phyloP scores from a whole-genome alignment of 2,113 vertebrate genomes.

The Aythya baeri region DNA sequence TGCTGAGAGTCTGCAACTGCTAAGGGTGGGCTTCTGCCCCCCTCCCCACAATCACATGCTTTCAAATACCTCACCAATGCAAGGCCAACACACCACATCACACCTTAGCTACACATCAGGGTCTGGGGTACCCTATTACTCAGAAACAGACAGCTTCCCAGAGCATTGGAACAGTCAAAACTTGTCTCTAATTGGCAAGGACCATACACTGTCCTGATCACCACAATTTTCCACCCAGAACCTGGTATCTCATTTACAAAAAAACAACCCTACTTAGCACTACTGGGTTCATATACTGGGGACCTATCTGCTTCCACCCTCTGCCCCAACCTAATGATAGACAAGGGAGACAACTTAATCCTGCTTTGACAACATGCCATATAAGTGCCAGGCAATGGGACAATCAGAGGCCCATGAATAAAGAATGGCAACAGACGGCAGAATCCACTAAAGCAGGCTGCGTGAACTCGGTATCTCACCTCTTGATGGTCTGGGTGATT shows the following conservation, averaged over 20 bases:
- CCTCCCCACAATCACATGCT: neutral
- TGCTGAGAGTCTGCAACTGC: neutral
- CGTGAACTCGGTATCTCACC: slow-evolving; percentile 70
- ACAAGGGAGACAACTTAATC: neutral
- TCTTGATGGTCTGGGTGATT: slow-evolving; percentile 98
- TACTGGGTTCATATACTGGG: fast-evolving
- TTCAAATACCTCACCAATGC: neutral
- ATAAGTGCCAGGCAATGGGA: neutral
- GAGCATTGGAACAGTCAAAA: neutral
- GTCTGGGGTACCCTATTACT: neutral
- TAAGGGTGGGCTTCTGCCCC: neutral
- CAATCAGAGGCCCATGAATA: fast-evolving
- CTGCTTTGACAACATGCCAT: neutral
- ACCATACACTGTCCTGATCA: neutral
- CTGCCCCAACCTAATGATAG: fast-evolving
- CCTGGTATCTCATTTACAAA: neutral
- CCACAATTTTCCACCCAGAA: neutral
- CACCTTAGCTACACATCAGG: neutral
- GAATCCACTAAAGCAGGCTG: neutral
- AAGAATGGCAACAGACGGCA: fast-evolving
- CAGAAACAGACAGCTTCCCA: neutral
- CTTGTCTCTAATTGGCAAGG: neutral
- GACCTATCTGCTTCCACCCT: neutral
- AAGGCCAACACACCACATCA: neutral
- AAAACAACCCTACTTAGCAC: neutral